Evolutionary conservation across 1,140 invertebrate species (phyloP), one percentile per base, ranked within the genome.

Genomic region (Rhopalosiphum padi): DNA sequence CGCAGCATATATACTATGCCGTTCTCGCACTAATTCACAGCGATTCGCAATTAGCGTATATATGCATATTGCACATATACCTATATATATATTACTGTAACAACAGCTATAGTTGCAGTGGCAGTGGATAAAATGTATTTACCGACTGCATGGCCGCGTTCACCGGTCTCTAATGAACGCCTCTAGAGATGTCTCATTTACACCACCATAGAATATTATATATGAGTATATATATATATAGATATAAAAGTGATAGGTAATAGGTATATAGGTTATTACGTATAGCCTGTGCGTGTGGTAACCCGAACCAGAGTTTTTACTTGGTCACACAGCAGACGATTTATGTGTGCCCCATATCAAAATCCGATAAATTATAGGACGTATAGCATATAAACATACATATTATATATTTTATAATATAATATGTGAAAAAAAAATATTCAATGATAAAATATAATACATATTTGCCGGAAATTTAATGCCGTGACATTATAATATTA

Each of bases 171-270:
- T 51, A 83, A 92, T 83, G 77, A 51, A 92, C 77, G 91, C 46
- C 91, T 83, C 37, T 30, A 83, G n/a, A 51, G n/a, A 92, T 30
- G 46, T 92, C 77, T 83, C 91, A 83, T 92, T 92, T 83, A 92
- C 77, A 48, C 91, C 2, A n/a, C n/a, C 25, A 22, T 21, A 53
- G 4, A 30, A 23, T 48, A 51, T n/a, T 53, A 35, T n/a, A 48
- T 48, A 48, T 41, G 41, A n/a, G n/a, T n/a, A 88, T 35, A 35
- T 35, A 53, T 53, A 89, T 3, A n/a, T n/a, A 30, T 30, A 23
- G 4, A 77, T n/a, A 7, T 68, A 22, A 37, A 37, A 37, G 37
- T 37, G 60, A 30, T n/a, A n/a, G 60, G 11, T 30, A 18, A 48
- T 41, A 87, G 41, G 46, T 41, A 30, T 48, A 37, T 1, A 48